phyloP scores from a whole-genome alignment of 2,797 vertebrate genomes.

The Mus minutoides region DNA sequence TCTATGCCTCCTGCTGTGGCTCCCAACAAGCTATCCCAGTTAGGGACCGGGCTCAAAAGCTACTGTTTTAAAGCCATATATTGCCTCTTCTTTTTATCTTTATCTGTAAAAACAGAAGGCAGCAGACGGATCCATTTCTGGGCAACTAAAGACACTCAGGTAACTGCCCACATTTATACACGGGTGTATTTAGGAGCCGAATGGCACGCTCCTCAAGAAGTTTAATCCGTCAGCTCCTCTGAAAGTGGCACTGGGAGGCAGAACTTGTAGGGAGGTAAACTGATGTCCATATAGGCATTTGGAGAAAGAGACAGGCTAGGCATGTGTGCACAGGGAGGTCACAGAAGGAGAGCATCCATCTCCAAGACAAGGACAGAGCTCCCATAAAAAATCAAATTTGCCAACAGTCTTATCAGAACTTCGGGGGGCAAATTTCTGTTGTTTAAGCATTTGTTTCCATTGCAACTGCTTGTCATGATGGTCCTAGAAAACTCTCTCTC shows the following conservation, averaged over 20 bases:
- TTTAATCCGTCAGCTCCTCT: neutral
- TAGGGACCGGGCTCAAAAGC: neutral
- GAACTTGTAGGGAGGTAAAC: neutral
- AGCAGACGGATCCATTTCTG: neutral
- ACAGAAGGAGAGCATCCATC: neutral
- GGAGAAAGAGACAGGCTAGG: neutral
- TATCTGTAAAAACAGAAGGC: neutral
- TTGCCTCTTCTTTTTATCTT: neutral
- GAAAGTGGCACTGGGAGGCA: neutral
- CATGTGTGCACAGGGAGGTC: neutral
- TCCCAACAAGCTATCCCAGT: neutral
- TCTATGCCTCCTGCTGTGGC: fast-evolving
- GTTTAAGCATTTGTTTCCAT: neutral
- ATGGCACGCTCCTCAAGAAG: neutral
- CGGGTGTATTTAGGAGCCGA: neutral
- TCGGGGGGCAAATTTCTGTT: neutral
- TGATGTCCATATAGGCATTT: neutral
- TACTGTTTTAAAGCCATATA: neutral
- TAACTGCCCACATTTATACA: no score
- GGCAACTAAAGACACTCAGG: neutral
- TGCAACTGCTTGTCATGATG: neutral
- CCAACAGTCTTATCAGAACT: neutral
- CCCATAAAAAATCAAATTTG: neutral
- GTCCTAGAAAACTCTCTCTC: neutral
- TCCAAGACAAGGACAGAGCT: neutral